These are phyloP conservation scores for Osmoderma eremita DNA, from an alignment of 2,888 invertebrate species.

Conservation along the genomic window DNA sequence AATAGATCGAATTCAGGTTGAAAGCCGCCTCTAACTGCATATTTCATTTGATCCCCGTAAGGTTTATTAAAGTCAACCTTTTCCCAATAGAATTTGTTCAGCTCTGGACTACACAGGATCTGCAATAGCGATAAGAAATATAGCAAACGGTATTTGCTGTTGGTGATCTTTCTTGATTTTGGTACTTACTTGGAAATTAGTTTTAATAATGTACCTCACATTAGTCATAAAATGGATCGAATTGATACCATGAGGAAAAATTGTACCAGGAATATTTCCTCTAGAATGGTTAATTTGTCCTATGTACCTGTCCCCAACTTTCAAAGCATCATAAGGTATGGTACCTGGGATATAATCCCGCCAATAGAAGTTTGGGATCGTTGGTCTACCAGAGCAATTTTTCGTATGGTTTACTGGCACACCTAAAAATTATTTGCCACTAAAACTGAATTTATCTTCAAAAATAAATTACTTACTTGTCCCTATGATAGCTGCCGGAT, in stretches of 20 bases:
- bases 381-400: too few relatives aligned
- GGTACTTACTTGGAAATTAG: background rate
- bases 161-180: background rate
- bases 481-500: background rate
- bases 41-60: conserved; percentile 2
- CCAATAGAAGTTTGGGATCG: conserved; percentile 14
- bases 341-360: conserved; percentile 22
- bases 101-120: conserved; percentile 13
- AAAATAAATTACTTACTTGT: background rate
- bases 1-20: conserved; percentile 5
- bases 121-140: background rate
- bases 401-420: background rate
- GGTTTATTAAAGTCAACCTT: conserved; percentile 10
- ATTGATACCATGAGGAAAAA: conserved; percentile 6
- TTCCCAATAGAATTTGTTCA: conserved; percentile 19
- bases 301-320: conserved; percentile 18
- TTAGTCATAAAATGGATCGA: background rate
- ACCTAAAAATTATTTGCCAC: background rate
- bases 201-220: background rate
- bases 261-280: conserved; percentile 1
- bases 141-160: background rate
- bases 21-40: conserved; percentile 2
- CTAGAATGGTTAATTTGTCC: conserved; percentile 2
- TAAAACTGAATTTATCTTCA: background rate
- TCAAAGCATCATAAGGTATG: conserved; percentile 25